Evolutionary conservation across 2,113 vertebrate genomes (phyloP), one percentile per base, ranked within the genome.

Genomic region (Salvelinus fontinalis): DNA sequence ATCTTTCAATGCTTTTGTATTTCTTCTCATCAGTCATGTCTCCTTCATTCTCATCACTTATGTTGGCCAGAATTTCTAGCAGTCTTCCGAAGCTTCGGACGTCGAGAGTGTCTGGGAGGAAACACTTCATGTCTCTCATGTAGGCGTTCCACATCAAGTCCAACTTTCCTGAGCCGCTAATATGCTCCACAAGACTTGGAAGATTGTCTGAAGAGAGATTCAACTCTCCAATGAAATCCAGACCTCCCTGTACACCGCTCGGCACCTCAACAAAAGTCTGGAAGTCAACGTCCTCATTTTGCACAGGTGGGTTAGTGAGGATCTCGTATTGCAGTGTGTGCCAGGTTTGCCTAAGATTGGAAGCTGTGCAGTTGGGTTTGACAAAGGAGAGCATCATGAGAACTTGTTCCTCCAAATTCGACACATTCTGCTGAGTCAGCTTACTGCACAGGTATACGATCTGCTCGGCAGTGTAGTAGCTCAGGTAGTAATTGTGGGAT

Each of bases 401-500:
- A 71, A 93, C 93, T 0, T 93, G 90, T 14, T 90, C 88, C 1
- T 95, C 87, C 1, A 94, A 86, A 75, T 84, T 79, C 0, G 0
- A 11, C 4, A 44, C 13, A 49, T 75, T 88, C 70, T 83, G 79
- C 39, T 86, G 89, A 73, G 81, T 86, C 73, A 98, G 92, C 64
- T 96, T 89, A 0, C 70, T 85, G 89, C 95, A 94, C 77, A 99
- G 77, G 79, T 91, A 96, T 20, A 98, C 95, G 81, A 99, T 90
- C 89, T 99, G 97, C 82, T 98, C 96, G 0, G 96, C 95, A 0
- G 94, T 98, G 89, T 96, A 99, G 84, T 95, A 97, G 90, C 98
- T 99, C 70, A 99, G 89, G 87, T 95, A 95, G 82, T 96, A 96
- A 80, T 95, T 80, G 39, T 92, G 78, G 0, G 79, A 83, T 5